Evolutionary conservation across 2,797 vertebrate species (phyloP), one percentile per base, ranked within the genome.

Genomic region (Ctenopoma kingsleyae): DNA sequence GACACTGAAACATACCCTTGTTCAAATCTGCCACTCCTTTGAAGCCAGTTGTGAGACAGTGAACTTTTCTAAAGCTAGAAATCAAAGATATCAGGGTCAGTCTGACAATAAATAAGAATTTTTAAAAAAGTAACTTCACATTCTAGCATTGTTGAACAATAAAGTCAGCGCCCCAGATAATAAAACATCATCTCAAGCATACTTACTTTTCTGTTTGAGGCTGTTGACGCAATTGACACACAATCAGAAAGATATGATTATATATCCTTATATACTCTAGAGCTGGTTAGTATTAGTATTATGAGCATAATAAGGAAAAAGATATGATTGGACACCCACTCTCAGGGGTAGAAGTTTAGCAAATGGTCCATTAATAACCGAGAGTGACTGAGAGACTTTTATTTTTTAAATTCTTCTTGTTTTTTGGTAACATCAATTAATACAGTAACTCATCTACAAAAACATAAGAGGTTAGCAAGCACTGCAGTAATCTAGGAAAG

Each of bases 401-500:
- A 5, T 5, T 41, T 38, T 47, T 36, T 27, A 4, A 8, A 15
- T 25, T 52, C 20, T 13, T 50, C 5, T 17, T n/a, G 2, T 32
- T 43, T 16, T 17, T 7, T n/a, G 15, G n/a, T 43, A 43, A 1
- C 5, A 43, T 38, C 0, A 41, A 22, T 41, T n/a, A 17, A 25
- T 13, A 22, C 17, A 10, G 8, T 9, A 32, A 32, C 30, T 58
- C 9, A 41, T 30, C 6, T 27, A 3, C 32, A 19, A 40, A 17
- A 15, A 35, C 12, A 27, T 20, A 32, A 32, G 3, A 48, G 4
- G 58, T 43, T 17, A 23, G 13, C 43, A 43, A 53, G 25, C 4
- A 6, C 46, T 75, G 71, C 81, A 75, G 86, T 77, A 62, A 84
- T 82, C 57, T 47, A 47, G 55, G 38, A 49, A 61, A 71, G 2